phyloP scores from a whole-genome alignment of 2,113 vertebrate genomes.

The Strigops habroptila region DNA sequence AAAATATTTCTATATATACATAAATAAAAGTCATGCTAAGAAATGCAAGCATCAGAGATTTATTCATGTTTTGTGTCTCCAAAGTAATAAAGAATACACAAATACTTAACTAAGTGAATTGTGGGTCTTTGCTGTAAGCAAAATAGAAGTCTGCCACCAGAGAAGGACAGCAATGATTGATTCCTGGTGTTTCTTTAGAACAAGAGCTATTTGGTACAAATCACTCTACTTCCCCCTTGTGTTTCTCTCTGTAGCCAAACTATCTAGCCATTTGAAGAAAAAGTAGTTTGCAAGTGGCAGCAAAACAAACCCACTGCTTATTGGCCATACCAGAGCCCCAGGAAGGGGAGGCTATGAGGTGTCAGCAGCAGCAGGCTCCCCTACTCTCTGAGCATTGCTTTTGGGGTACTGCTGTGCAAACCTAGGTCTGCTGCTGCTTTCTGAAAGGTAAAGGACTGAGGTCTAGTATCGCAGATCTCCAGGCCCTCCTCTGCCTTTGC shows the following conservation, averaged over 20 bases:
- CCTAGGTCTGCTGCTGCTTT: neutral
- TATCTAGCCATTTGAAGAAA: slow-evolving; percentile 7
- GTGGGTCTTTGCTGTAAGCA: neutral
- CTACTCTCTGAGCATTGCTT: neutral
- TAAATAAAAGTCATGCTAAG: neutral
- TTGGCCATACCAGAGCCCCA: neutral
- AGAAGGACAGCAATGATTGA: slow-evolving; percentile 34
- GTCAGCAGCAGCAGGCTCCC: neutral
- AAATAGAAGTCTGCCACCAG: slow-evolving; percentile 52
- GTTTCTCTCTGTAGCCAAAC: neutral
- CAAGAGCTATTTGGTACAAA: slow-evolving; percentile 43
- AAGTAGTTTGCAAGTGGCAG: neutral
- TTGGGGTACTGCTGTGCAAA: neutral
- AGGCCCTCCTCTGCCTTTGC: neutral
- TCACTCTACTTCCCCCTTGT: slow-evolving; percentile 13
- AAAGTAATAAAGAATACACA: slow-evolving; percentile 27
- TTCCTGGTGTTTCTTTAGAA: slow-evolving; percentile 34
- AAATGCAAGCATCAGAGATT: neutral
- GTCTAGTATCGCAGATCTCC: neutral
- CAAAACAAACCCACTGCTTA: neutral
- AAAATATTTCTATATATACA: neutral
- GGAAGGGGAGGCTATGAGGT: neutral
- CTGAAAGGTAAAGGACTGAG: neutral
- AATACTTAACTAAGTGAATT: slow-evolving; percentile 48
- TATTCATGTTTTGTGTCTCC: neutral